Percentiles rank a stretch among this genome's conserved stretches.
Conservation (phyloP, 2,888 invertebrate species). For the Drosophila neonasuta region DNA sequence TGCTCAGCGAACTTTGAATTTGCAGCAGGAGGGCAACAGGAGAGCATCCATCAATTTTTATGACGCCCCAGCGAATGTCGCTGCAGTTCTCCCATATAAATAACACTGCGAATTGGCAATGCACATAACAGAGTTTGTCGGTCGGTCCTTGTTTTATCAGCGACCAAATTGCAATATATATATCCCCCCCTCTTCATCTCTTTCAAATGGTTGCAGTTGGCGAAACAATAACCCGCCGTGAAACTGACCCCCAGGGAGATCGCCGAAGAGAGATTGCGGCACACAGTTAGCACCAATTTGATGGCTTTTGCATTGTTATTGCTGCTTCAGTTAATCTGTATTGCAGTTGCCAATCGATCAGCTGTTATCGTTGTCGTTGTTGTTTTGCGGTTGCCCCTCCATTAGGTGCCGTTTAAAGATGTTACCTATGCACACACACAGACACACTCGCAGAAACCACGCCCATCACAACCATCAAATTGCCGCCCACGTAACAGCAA, state of each 20-base stretch:
- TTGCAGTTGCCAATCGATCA: conserved; percentile 45
- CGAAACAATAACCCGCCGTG: conserved; percentile 36
- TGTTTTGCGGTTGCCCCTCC: conserved; percentile 8
- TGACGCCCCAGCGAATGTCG: conserved; percentile 65
- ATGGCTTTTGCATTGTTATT: conserved; percentile 70
- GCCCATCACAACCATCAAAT: conserved; percentile 14
- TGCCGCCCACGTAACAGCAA: conserved; percentile 27
- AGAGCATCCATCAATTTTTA: conserved; percentile 71
- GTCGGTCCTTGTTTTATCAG: conserved; percentile 26
- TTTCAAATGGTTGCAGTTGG: conserved; percentile 14
- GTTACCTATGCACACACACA: conserved; percentile 9
- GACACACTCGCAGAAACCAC: neutral
- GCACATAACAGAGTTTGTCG: conserved; percentile 28
- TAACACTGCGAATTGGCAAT: conserved; percentile 41
- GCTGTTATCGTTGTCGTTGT: neutral
- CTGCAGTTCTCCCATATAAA: conserved; percentile 11
- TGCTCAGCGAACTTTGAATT: conserved; percentile 17
- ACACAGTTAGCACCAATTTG: conserved; percentile 68
- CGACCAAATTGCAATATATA: conserved; percentile 57
- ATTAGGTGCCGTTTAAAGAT: conserved; percentile 29
- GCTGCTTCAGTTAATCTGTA: conserved; percentile 68
- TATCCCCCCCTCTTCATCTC: neutral
- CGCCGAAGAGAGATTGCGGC: conserved; percentile 50
- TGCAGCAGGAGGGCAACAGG: neutral
- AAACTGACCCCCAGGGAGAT: conserved; percentile 31